phyloP scores from a whole-genome alignment of 2,888 invertebrate species.

The Nomada flava region DNA sequence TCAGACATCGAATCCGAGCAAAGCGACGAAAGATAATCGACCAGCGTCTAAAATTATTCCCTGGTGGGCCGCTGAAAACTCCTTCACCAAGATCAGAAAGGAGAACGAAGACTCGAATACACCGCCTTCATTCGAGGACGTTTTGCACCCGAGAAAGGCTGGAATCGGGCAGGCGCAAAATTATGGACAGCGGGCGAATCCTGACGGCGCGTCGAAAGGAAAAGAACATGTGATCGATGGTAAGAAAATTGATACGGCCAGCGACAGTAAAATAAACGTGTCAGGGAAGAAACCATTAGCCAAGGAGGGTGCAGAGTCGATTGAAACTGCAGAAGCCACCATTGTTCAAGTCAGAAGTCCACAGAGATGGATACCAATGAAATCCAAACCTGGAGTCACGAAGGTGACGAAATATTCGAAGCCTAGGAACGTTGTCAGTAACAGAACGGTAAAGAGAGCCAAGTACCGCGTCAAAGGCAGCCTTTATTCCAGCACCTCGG shows the following conservation, averaged over 20 bases:
- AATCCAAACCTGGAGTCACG: neutral
- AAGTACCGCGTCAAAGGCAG: neutral
- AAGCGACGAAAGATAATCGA: constrained; percentile 11
- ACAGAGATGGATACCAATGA: neutral
- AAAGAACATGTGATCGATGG: neutral
- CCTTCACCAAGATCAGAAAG: constrained; percentile 55
- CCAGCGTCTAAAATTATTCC: constrained; percentile 54
- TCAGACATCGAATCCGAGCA: neutral
- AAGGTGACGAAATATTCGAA: neutral
- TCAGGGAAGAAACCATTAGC: neutral
- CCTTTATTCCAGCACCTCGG: neutral
- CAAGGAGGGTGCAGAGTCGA: neutral
- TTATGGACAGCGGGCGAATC: neutral
- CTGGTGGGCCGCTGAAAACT: constrained; percentile 68
- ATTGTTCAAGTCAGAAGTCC: neutral
- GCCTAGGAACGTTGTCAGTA: neutral
- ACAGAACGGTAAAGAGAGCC: neutral
- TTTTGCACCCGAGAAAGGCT: fast-evolving
- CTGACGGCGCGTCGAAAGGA: too few relatives aligned
- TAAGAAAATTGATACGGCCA: neutral
- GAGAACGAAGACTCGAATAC: neutral
- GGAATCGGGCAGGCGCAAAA: neutral
- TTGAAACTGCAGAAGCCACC: neutral
- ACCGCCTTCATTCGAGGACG: fast-evolving
- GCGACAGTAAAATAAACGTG: neutral